These are phyloP conservation scores for Acinonyx jubatus DNA, from an alignment of 2,113 vertebrate genomes.

Conservation along the genomic window DNA sequence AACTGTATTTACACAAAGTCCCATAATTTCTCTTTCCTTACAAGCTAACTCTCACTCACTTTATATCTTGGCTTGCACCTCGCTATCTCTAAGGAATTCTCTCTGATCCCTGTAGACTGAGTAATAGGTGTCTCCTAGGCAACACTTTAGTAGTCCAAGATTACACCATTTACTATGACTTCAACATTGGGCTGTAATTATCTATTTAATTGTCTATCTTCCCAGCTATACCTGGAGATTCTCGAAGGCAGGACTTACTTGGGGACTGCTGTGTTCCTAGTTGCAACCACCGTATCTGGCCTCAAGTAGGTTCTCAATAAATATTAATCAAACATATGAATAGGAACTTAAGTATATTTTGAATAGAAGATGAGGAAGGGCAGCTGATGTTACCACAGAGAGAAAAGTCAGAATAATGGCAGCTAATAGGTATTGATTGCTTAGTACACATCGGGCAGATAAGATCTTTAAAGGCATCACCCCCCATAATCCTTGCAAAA, in stretches of 20 bases:
- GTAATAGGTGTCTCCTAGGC: neutral
- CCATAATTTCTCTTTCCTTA: neutral
- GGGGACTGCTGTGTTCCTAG: neutral
- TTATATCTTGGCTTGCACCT: neutral
- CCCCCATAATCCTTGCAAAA: neutral
- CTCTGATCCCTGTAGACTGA: neutral
- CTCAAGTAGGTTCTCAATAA: neutral
- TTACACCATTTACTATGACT: neutral
- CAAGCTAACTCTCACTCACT: neutral
- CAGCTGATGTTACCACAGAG: neutral
- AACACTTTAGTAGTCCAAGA: neutral
- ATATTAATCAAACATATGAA: neutral
- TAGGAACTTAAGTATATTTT: neutral
- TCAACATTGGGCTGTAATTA: neutral
- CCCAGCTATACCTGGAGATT: neutral
- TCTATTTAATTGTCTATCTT: neutral
- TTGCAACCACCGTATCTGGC: neutral
- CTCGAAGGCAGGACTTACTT: neutral
- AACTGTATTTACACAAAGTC: neutral
- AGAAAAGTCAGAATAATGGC: neutral
- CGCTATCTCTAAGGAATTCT: neutral
- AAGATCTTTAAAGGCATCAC: neutral
- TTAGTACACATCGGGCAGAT: neutral
- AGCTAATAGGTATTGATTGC: neutral
- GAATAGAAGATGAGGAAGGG: neutral